Base-by-base conservation (phyloP, 2,888 invertebrate genomes). In the Cetonia aurata region DNA sequence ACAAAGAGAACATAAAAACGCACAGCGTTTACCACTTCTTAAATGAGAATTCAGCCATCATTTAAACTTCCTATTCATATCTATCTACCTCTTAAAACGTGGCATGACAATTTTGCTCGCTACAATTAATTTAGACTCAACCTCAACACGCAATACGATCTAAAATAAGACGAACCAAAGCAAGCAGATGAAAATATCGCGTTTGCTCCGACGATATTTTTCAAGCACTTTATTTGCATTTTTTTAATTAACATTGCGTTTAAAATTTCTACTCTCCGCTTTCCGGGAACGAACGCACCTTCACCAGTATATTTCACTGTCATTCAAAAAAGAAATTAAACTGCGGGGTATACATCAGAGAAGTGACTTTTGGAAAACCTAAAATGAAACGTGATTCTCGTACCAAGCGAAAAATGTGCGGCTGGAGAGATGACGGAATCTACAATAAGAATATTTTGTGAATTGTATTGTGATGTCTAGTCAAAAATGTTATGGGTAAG, bases 261-360 rank as follows among this genome's bases (percentile, higher is more conserved):
- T 15, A 44, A 31, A 46, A 60, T 31, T 50, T 15, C 31, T 13
- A 12, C 62, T 13, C 4, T 25, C 48, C 15, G 46, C 33, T 31
- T 17, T 33, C 31, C 9, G 46, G 31, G 48, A 62, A 48, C 46
- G 62, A 48, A 33, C 13, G 48, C 62, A 25, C 48, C 31, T 62
- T 31, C 37, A 15, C 15, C 3, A 25, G 48, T 48, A 62, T 62
- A 48, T 62, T 48, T 48, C 48, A 62, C 33, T 62, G 62, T 62
- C 62, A 12, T 8, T 13, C 62, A 10, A 48, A 46, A 62, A 62
- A 48, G 48, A 48, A 62, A 62, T 62, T 62, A 62, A 25, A 62
- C 62, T 62, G 48, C 62, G 48, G 33, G 44, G 46, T 46, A 46
- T 50, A 50, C 19, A 10, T 50, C 19, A 50, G 50, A 48, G 17